Evolutionary conservation across 1,140 invertebrate species (phyloP), one percentile per base, ranked within the genome.

Genomic region (Drosophila micromelanica): DNA sequence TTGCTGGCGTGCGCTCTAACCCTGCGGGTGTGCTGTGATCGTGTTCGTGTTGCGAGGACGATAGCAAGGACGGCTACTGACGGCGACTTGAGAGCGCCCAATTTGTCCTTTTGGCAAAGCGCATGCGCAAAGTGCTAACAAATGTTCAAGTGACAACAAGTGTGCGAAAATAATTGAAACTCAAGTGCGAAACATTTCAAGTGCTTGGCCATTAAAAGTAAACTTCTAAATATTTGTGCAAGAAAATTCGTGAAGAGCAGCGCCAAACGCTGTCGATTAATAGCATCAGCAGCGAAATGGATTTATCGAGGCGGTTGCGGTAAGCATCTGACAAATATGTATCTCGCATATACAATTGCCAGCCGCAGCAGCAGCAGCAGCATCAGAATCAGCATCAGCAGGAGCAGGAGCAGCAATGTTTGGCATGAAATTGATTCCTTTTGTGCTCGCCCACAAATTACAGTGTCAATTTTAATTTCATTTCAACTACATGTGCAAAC

Each of bases 271-370:
- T 65, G 68, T 73, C 78, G 67, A 71, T 80, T 85, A 86, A 69
- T 38, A 55, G 32, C 55, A 77, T 57, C 73, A 89, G 73, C 76
- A 61, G 55, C 86, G 84, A 89, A 89, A 91, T 91, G 90, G 90
- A 91, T 91, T 91, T 91, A 91, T 91, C 90, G 69, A 85, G 90
- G 90, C 90, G 90, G 80, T 90, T 90, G 79, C 85, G 90, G 90
- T 91, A 91, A 91, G 90, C 79, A 90, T 89, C 75, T 63, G 72
- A 90, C 84, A 89, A 84, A 89, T 77, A 89, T 89, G 65, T 79
- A 73, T 73, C 56, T 56, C 46, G 20, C 45, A 55, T 65, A 77
- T 77, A 68, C 71, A 77, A 70, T 60, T 64, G 67, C 49, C 48
- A 65, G 38, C 17, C 45, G 54, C 46, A 38, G 54, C 62, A 59